Evolutionary conservation across 2,797 vertebrate species (phyloP).

Genomic region (Oceanodroma leucorhoa): DNA sequence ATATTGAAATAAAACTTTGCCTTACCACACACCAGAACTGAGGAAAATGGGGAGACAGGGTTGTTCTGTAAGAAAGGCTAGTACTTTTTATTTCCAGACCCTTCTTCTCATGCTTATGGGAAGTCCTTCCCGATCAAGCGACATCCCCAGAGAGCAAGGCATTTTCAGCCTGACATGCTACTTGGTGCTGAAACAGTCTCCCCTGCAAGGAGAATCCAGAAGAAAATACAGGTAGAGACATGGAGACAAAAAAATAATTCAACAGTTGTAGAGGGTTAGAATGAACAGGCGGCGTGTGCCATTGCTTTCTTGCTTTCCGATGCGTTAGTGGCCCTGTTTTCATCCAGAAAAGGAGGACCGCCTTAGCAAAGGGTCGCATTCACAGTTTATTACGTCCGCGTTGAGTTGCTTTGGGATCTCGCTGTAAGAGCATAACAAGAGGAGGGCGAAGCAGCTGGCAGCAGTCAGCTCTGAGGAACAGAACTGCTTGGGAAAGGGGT

Average conservation of each 20-base stretch:
- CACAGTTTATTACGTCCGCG: neutral
- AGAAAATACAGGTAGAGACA: neutral
- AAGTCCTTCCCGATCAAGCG: neutral
- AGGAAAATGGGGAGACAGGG: neutral
- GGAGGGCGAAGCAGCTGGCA: neutral
- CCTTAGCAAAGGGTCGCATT: neutral
- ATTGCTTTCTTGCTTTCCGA: neutral
- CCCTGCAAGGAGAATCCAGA: neutral
- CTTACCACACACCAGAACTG: neutral
- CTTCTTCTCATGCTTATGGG: neutral
- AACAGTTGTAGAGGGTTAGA: neutral
- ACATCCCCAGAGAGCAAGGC: neutral
- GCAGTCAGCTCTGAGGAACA: neutral
- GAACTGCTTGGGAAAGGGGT: neutral
- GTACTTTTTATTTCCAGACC: neutral
- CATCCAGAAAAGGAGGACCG: neutral
- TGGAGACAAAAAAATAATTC: neutral
- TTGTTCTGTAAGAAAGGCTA: neutral
- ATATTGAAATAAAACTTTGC: neutral
- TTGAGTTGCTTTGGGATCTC: neutral
- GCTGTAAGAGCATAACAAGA: neutral
- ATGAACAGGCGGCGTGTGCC: accelerated
- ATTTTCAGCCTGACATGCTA: neutral
- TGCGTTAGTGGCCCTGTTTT: neutral
- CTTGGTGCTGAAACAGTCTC: neutral